Evolutionary conservation across 2,888 invertebrate genomes (phyloP), one percentile per base, ranked within the genome.

Genomic region (Drosophila rubida): DNA sequence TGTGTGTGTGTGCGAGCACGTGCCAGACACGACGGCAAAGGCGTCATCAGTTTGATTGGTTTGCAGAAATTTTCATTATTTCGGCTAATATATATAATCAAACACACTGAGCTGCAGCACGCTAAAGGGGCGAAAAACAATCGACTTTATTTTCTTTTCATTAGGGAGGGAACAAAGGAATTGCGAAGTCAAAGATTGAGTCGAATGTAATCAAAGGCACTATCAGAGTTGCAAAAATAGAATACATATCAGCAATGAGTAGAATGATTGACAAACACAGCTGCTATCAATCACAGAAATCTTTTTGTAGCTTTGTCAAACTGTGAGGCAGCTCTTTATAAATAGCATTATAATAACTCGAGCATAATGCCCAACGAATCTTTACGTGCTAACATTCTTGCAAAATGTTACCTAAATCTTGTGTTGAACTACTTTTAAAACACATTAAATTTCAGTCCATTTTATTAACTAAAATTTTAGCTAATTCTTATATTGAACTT

Each of bases 1-100:
- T n/a, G n/a, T n/a, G n/a, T n/a, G 32, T 46, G 41, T 50, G 48
- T 44, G 42, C 22, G 66, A 64, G 82, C 85, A 82, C 87, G 82
- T 82, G 87, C 85, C 82, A 58, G 57, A 64, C 45, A 60, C 39
- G 45, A 19, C 42, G 42, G 41, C 23, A 48, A 49, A 35, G 51
- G 48, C 23, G 57, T n/a, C 66, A 60, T 75, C 66, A 63, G 44
- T 59, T 73, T 76, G 78, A 74, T 78, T 76, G 74, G 59, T 46
- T 62, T 55, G 65, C 50, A 32, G 49, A 59, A 73, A 62, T 75
- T 58, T 76, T 69, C 78, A 69, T 76, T 69, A 78, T 68, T 72
- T 51, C 25, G 32, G 49, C 19, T 19, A 19, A 41, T 30, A 55
- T 66, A 50, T 46, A 44, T 74, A 66, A 72, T 77, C 78, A 72